These are phyloP conservation scores for Ciconia maguari DNA, from an alignment of 2,113 vertebrate genomes.

Conservation along the genomic window DNA sequence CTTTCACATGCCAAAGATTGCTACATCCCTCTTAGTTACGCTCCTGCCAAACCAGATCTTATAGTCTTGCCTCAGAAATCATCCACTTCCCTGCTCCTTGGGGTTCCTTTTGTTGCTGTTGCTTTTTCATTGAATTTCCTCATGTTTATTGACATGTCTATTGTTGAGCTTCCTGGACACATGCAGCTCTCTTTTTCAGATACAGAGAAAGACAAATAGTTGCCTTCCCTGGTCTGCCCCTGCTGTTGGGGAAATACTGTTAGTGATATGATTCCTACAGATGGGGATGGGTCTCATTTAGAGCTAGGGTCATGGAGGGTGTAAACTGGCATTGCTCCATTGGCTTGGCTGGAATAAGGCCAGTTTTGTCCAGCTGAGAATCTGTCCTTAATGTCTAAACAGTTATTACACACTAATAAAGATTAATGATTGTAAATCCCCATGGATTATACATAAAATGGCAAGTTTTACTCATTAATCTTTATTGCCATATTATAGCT, in stretches of 20 bases:
- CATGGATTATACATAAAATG: not conserved
- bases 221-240: constrained; percentile 43
- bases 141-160: constrained; percentile 55
- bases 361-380: constrained; percentile 58
- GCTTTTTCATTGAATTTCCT: constrained; percentile 61
- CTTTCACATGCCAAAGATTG: constrained; percentile 54
- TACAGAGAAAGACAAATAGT: constrained; percentile 51
- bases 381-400: constrained; percentile 52
- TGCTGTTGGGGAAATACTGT: constrained; percentile 58
- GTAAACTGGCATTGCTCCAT: constrained; percentile 39
- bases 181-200: constrained; percentile 51
- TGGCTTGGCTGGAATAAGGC: constrained; percentile 24
- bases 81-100: constrained; percentile 61
- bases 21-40: not conserved
- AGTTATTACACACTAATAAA: constrained; percentile 50
- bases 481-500: constrained; percentile 32
- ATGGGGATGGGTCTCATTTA: not conserved
- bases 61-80: constrained; percentile 40
- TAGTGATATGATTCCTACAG: not conserved
- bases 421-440: constrained; percentile 58
- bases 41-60: constrained; percentile 56
- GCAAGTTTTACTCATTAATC: constrained; percentile 56
- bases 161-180: constrained; percentile 63
- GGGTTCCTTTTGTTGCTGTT: constrained; percentile 64
- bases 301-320: not conserved